Percentiles rank a stretch among this genome's conserved stretches.
Conservation (phyloP, 2,797 vertebrate genomes). For the Peromyscus attwateri region DNA sequence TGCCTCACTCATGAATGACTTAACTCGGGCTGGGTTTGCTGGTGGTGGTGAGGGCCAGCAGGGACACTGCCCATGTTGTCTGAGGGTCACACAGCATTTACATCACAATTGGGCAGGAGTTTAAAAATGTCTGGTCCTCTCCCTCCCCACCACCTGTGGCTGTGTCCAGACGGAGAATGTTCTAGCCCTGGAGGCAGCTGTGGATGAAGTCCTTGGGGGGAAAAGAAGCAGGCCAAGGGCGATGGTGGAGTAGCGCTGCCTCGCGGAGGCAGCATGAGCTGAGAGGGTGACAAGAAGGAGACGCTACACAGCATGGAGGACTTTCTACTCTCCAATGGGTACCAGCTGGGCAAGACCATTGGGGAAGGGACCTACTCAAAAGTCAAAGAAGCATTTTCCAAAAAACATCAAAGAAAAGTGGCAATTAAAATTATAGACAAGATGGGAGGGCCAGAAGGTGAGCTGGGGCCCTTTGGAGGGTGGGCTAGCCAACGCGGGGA, state of each 20-base stretch:
- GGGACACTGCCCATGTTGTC: conserved; percentile 63
- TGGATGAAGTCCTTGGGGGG: conserved; percentile 78
- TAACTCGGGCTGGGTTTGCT: background rate
- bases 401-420: conserved; percentile 87
- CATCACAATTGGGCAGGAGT: conserved; percentile 85
- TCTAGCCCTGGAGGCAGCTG: conserved; percentile 78
- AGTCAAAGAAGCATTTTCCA: conserved; percentile 89
- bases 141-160: conserved; percentile 73
- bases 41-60: background rate
- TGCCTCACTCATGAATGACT: background rate
- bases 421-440: conserved; percentile 90
- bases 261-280: conserved; percentile 79
- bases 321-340: conserved; percentile 87
- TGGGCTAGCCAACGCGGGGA: background rate
- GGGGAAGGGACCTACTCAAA: conserved; percentile 89
- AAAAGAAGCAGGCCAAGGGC: conserved; percentile 76
- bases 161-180: conserved; percentile 79
- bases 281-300: conserved; percentile 73
- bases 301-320: conserved; percentile 85
- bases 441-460: conserved; percentile 86
- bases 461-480: conserved; percentile 64
- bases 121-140: conserved; percentile 79
- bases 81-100: conserved; percentile 80
- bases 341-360: conserved; percentile 87
- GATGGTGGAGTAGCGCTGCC: conserved; percentile 79